Conservation (phyloP, 1,140 invertebrate genomes). For the Cydia amplana region DNA sequence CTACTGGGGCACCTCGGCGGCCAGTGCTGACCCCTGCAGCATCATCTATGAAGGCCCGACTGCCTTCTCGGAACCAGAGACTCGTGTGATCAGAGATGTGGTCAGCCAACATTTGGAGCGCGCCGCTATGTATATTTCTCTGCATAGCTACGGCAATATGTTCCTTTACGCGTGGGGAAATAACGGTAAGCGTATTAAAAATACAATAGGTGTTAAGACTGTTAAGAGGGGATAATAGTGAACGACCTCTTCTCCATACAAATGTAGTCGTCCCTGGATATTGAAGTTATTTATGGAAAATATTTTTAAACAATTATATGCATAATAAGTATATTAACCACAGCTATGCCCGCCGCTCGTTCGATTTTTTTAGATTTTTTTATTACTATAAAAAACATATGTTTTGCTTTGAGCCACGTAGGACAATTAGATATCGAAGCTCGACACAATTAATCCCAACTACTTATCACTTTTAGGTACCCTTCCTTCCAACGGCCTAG, state of each 20-base stretch:
- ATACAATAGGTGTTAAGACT: no score
- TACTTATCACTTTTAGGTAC: slow-evolving; percentile 47
- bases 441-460: no score
- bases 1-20: slow-evolving; percentile 77
- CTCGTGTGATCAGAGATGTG: slow-evolving; percentile 71
- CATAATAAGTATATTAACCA: no score
- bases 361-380: no score
- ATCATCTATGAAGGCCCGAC: slow-evolving; percentile 85
- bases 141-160: slow-evolving; percentile 86
- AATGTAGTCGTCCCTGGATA: not conserved
- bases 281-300: no score
- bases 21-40: slow-evolving; percentile 82
- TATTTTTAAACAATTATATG: no score
- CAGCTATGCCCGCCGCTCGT: no score
- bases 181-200: slow-evolving; percentile 67
- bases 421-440: no score
- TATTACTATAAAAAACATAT: no score
- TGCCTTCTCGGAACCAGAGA: slow-evolving; percentile 88
- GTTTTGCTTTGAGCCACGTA: no score
- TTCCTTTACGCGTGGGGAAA: slow-evolving; percentile 89
- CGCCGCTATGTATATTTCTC: slow-evolving; percentile 83
- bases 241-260: not conserved
- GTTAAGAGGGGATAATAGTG: no score
- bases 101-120: slow-evolving; percentile 76
- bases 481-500: slow-evolving; percentile 62